Percentiles rank a stretch among this genome's conserved stretches.
These are phyloP conservation scores for Aphrophora alni DNA, from an alignment of 2,888 invertebrate genomes.

Conservation along the genomic window DNA sequence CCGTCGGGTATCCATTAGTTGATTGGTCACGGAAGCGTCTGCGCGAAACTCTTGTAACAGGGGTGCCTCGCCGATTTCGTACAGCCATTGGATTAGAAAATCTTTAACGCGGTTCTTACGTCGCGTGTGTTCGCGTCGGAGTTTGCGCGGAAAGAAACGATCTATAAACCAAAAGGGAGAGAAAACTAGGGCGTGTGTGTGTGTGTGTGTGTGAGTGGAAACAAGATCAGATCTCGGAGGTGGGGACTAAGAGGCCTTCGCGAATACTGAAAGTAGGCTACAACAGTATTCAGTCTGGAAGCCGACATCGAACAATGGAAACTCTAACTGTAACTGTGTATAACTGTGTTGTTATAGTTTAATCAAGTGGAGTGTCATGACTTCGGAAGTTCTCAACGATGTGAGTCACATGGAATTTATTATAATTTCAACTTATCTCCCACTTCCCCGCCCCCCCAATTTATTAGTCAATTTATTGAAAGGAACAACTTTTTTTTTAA, in stretches of 20 bases:
- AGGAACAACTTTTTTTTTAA: no score
- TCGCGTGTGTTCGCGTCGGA: not conserved
- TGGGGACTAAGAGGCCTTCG: not conserved
- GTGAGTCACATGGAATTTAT: not conserved
- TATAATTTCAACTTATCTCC: no score
- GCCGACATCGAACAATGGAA: not conserved
- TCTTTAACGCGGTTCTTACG: not conserved
- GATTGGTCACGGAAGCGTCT: not conserved
- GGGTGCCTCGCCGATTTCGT: not conserved
- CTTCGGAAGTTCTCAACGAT: not conserved
- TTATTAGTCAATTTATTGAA: no score
- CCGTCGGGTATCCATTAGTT: not conserved
- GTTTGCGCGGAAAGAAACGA: not conserved
- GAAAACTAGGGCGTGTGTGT: slow-evolving; percentile 3
- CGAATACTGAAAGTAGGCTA: not conserved
- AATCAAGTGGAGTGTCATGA: not conserved
- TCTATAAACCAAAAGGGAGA: not conserved
- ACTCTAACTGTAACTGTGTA: not conserved
- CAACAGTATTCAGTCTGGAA: not conserved
- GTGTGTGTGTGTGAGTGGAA: not conserved
- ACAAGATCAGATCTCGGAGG: not conserved
- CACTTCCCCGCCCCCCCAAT: no score
- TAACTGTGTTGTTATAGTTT: not conserved
- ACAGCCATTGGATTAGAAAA: not conserved
- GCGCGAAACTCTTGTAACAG: not conserved